Percentiles rank a stretch among this genome's conserved stretches.
Evolutionary conservation across 2,888 invertebrate species (phyloP).

Genomic region (Brachypalpus laphriformis): DNA sequence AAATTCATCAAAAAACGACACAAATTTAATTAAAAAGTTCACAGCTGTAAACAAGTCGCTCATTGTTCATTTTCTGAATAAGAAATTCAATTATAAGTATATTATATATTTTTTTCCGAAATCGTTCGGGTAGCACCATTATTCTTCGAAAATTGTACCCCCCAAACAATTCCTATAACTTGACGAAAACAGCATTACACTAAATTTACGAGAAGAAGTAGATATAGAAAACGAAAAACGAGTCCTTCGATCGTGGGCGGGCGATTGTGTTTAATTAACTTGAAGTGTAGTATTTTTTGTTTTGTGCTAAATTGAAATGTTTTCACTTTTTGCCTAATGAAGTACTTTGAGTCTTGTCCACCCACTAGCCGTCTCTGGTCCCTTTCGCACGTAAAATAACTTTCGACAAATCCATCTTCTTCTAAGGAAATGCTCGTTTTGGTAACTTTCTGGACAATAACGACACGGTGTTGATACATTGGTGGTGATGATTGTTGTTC

Average conservation of each 20-base stretch:
- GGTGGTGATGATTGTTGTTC: neutral
- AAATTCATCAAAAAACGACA: conserved; percentile 38
- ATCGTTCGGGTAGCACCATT: neutral
- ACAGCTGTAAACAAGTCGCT: conserved; percentile 51
- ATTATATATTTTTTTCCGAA: conserved; percentile 4
- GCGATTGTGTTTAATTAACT: conserved; percentile 51
- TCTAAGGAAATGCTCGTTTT: neutral
- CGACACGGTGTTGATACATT: neutral
- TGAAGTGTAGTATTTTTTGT: neutral
- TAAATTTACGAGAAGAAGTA: neutral
- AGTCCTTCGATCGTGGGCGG: conserved; percentile 17
- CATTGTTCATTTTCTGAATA: conserved; percentile 39
- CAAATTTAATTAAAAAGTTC: conserved; percentile 57
- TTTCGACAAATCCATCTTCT: neutral
- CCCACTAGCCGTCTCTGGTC: too few relatives aligned
- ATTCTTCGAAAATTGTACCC: neutral
- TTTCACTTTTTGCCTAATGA: conserved; percentile 23
- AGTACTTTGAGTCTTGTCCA: neutral
- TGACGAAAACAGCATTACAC: conserved; percentile 26
- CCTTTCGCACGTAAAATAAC: neutral
- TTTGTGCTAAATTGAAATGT: conserved; percentile 35
- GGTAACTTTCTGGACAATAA: neutral
- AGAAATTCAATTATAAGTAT: conserved; percentile 49
- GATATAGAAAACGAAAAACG: neutral
- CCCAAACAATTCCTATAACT: neutral